Percentiles rank a stretch among this genome's conserved stretches.
phyloP scores from a whole-genome alignment of 2,888 invertebrate species.

The Saturnia pavonia region DNA sequence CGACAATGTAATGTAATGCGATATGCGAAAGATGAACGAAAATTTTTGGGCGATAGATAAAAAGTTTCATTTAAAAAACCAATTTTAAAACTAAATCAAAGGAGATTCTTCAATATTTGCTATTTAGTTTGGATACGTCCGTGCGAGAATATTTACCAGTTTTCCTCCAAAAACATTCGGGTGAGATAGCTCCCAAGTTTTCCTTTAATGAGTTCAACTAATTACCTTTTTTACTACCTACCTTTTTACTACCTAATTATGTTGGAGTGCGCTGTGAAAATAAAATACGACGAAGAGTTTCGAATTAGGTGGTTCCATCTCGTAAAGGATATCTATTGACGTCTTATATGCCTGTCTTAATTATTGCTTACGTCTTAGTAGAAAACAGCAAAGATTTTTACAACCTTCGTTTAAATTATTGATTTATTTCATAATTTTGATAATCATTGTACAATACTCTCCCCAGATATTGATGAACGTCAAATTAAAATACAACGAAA shows the following conservation, averaged over 20 bases:
- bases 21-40: no score
- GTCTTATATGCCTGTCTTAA: background rate
- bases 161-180: constrained; percentile 1
- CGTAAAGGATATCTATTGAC: background rate
- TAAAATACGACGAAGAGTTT: background rate
- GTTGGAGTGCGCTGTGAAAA: background rate
- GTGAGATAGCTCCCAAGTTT: background rate
- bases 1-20: no score
- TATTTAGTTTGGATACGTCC: background rate
- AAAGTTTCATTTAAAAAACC: no score
- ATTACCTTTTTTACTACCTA: constrained; percentile 15
- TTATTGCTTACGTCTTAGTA: background rate
- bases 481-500: background rate
- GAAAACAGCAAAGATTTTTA: background rate
- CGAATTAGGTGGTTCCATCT: background rate
- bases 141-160: background rate
- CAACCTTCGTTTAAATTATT: background rate
- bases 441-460: background rate
- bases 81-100: background rate
- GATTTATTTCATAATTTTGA: background rate
- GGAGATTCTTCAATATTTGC: no score
- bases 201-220: constrained; percentile 11
- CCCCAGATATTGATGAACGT: background rate
- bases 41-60: no score
- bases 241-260: no score